These are phyloP conservation scores for Peromyscus leucopus DNA, from an alignment of 2,113 vertebrate genomes.

Conservation along the genomic window DNA sequence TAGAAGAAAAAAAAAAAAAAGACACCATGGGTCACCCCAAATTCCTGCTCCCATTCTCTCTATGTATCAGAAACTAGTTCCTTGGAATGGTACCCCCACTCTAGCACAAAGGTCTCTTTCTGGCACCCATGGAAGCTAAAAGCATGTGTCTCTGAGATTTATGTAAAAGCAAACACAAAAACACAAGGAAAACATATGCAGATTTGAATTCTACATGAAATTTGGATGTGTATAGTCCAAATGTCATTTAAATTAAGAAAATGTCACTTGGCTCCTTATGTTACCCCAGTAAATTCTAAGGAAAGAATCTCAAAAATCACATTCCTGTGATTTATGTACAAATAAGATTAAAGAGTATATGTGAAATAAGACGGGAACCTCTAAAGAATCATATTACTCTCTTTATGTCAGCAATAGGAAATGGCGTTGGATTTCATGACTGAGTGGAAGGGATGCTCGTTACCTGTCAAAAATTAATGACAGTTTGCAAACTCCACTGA, in stretches of 20 bases:
- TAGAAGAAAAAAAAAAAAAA: neutral
- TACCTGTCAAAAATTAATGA: neutral
- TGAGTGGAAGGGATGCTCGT: neutral
- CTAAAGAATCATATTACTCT: neutral
- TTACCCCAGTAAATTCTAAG: conserved; percentile 8
- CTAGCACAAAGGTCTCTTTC: neutral
- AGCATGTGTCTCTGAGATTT: neutral
- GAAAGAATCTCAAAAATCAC: neutral
- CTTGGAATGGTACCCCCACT: neutral
- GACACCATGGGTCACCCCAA: neutral
- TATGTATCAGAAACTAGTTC: neutral
- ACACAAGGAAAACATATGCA: neutral
- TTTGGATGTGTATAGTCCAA: conserved; percentile 7
- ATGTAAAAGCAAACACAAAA: conserved; percentile 1
- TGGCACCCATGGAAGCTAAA: neutral
- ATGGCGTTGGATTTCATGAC: neutral
- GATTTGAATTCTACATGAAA: conserved; percentile 22
- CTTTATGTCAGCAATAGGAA: neutral
- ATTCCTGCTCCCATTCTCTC: neutral
- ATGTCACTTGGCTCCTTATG: conserved; percentile 35
- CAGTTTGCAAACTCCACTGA: neutral
- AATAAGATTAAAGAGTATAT: neutral
- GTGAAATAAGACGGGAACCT: neutral
- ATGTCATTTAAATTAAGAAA: conserved; percentile 63
- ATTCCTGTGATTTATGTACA: neutral